These are phyloP conservation scores for Mycetomoellerius zeteki DNA, from an alignment of 1,140 invertebrate species.

Conservation along the genomic window DNA sequence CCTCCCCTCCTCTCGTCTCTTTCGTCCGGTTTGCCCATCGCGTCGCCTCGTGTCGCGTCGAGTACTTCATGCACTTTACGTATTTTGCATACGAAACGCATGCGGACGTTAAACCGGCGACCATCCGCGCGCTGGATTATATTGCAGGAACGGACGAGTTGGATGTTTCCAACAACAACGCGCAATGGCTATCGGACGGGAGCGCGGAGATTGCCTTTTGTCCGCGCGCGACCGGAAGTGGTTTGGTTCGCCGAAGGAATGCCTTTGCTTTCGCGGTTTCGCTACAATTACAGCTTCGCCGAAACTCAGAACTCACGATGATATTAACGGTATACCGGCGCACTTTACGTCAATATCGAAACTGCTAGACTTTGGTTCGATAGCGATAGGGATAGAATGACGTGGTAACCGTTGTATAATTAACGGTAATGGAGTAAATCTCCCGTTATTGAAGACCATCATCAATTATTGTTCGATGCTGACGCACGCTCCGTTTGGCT, in stretches of 20 bases:
- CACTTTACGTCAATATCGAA: conserved; percentile 64
- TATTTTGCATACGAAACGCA: conserved; percentile 54
- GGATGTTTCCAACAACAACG: conserved; percentile 43
- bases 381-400: conserved; percentile 42
- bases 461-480: conserved; percentile 59
- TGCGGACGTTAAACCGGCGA: conserved; percentile 32
- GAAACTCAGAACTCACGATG: conserved; percentile 72
- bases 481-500: conserved; percentile 7
- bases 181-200: conserved; percentile 8
- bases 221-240: conserved; percentile 65
- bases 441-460: conserved; percentile 37
- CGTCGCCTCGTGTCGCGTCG: conserved; percentile 13
- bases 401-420: conserved; percentile 57
- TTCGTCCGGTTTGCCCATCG: conserved; percentile 39
- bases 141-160: conserved; percentile 36
- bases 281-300: conserved; percentile 66
- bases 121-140: conserved; percentile 52
- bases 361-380: conserved; percentile 39
- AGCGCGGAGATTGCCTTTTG: conserved; percentile 68
- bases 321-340: conserved; percentile 64
- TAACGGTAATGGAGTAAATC: conserved; percentile 58
- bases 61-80: conserved; percentile 55
- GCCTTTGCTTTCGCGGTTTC: conserved; percentile 70
- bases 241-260: conserved; percentile 70
- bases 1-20: not conserved